A percentile compares a stretch with the other conserved stretches of the same genome.
These are phyloP conservation scores for Characodon lateralis DNA, from an alignment of 2,797 vertebrate species.

Conservation along the genomic window DNA sequence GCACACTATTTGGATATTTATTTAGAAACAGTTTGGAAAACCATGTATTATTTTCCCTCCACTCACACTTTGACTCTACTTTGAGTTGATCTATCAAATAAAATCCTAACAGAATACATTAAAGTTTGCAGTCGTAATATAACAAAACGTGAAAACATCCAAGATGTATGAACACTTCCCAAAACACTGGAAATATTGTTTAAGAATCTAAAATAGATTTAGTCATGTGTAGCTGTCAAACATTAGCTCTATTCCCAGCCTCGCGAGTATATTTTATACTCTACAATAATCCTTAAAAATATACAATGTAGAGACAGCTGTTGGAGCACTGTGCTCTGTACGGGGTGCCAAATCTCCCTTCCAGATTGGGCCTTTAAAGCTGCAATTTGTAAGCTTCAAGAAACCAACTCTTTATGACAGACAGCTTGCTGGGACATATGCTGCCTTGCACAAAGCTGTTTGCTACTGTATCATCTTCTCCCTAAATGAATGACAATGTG, in stretches of 20 bases:
- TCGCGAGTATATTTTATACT: constrained; percentile 45
- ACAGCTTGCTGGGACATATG: constrained; percentile 68
- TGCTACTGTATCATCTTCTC: constrained; percentile 55
- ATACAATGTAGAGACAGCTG: constrained; percentile 58
- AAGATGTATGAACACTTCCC: not conserved
- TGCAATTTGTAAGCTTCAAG: constrained; percentile 80
- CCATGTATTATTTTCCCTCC: not conserved
- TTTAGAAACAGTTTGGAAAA: not conserved
- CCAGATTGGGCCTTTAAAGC: constrained; percentile 81
- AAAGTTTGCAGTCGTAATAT: not conserved
- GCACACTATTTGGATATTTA: not conserved
- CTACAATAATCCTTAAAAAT: constrained; percentile 44
- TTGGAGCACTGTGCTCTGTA: constrained; percentile 50
- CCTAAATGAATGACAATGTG: constrained; percentile 59
- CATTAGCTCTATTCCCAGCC: constrained; percentile 18
- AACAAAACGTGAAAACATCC: not conserved
- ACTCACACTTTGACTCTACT: not conserved
- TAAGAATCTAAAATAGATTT: constrained; percentile 16
- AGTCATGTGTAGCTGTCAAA: constrained; percentile 34
- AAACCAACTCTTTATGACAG: constrained; percentile 66
- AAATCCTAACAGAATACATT: not conserved
- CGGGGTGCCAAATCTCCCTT: constrained; percentile 61
- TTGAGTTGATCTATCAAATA: not conserved
- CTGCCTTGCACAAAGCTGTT: constrained; percentile 52
- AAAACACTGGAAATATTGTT: not conserved